These are phyloP conservation scores for Trachurus trachurus DNA, from an alignment of 2,797 vertebrate species.

Conservation along the genomic window DNA sequence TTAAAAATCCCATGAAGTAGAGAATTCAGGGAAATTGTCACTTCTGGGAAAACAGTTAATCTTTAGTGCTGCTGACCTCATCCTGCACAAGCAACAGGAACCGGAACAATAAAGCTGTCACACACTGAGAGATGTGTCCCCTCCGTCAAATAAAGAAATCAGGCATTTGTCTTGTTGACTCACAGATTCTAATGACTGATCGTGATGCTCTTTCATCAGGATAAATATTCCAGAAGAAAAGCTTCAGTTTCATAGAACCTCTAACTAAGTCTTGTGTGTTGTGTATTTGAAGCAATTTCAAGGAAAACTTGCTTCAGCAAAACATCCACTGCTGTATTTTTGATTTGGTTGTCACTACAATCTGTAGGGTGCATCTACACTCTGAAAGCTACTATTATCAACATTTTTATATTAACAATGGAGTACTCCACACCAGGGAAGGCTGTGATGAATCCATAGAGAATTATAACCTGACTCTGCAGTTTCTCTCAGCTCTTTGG, in stretches of 20 bases:
- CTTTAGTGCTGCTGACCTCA: constrained; percentile 21
- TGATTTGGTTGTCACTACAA: too few species aligned
- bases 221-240: not conserved
- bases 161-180: not conserved
- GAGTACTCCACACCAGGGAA: not conserved
- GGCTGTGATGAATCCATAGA: not conserved
- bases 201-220: not conserved
- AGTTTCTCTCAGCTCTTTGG: not conserved
- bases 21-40: not conserved
- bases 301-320: not conserved
- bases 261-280: not conserved
- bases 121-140: not conserved
- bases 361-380: not conserved
- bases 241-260: not conserved
- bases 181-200: not conserved
- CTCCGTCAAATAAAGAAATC: not conserved
- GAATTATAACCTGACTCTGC: not conserved
- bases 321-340: not conserved
- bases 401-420: not conserved
- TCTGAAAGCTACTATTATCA: not conserved
- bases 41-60: constrained; percentile 4
- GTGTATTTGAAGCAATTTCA: not conserved
- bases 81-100: constrained; percentile 15
- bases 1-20: not conserved
- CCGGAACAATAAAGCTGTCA: not conserved